Evolutionary conservation across 1,140 invertebrate species (phyloP).

Genomic region (Drosophila athabasca): DNA sequence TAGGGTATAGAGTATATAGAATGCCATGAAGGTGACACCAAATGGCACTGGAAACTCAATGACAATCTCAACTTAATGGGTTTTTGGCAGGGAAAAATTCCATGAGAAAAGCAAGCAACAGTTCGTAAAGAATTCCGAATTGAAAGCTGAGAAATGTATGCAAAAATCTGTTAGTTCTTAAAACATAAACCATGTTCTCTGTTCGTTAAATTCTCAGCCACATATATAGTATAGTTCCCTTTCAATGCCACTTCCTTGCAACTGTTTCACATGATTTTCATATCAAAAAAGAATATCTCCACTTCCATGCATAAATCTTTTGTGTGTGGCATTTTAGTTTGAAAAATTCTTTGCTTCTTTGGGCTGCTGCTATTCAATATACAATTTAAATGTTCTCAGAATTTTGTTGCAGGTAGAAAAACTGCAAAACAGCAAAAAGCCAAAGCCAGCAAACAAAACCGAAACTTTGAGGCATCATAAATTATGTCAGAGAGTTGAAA

Average conservation of each 20-base stretch:
- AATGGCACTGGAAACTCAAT: conserved; percentile 7
- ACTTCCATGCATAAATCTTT: conserved; percentile 54
- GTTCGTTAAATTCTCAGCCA: too few species aligned
- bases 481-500: conserved; percentile 76
- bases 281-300: conserved; percentile 14
- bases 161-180: too few species aligned
- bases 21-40: conserved; percentile 27
- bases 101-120: too few species aligned
- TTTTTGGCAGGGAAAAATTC: too few species aligned
- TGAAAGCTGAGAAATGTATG: too few species aligned
- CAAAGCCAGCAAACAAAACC: conserved; percentile 20
- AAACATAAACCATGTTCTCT: too few species aligned
- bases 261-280: conserved; percentile 29
- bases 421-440: neutral
- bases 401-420: conserved; percentile 58
- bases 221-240: neutral
- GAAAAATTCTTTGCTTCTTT: conserved; percentile 21
- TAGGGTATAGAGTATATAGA: neutral
- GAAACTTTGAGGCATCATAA: conserved; percentile 55
- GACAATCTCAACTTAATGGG: conserved; percentile 25
- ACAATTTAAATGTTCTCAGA: conserved; percentile 71
- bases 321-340: conserved; percentile 23
- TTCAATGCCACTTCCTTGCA: conserved; percentile 15
- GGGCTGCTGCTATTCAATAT: conserved; percentile 51
- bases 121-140: too few species aligned